Evolutionary conservation across 2,113 vertebrate species (phyloP).

Genomic region (Arothron firmamentum): DNA sequence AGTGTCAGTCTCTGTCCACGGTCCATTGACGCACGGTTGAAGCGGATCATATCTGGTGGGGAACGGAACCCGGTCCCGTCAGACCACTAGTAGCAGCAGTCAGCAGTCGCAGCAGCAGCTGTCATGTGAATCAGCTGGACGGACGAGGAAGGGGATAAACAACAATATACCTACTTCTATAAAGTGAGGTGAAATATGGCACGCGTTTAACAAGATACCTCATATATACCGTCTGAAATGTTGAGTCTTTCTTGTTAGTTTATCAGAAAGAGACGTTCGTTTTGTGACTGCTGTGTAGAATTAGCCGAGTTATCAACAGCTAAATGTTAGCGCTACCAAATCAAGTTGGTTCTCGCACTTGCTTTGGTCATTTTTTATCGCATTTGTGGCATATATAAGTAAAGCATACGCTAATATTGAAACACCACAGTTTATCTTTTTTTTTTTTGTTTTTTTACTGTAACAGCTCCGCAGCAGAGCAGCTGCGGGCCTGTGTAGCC

Average conservation of each 20-base stretch:
- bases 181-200: conserved; percentile 44
- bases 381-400: neutral
- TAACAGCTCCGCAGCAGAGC: conserved; percentile 15
- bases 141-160: conserved; percentile 61
- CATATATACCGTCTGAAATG: no score
- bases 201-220: no score
- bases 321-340: conserved; percentile 38
- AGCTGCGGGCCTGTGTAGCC: conserved; percentile 56
- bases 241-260: neutral
- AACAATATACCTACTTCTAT: conserved; percentile 42
- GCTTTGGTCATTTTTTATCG: neutral
- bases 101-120: conserved; percentile 39
- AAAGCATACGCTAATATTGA: no score
- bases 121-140: conserved; percentile 74
- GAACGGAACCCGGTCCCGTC: conserved; percentile 7
- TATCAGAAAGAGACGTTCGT: neutral
- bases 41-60: conserved; percentile 1
- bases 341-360: neutral
- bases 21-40: neutral
- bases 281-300: conserved; percentile 45
- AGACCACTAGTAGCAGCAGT: neutral
- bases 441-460: no score
- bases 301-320: conserved; percentile 51
- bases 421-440: neutral
- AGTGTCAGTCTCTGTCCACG: no score